Conservation (phyloP, 2,888 invertebrate genomes). For the Campoletis raptor region DNA sequence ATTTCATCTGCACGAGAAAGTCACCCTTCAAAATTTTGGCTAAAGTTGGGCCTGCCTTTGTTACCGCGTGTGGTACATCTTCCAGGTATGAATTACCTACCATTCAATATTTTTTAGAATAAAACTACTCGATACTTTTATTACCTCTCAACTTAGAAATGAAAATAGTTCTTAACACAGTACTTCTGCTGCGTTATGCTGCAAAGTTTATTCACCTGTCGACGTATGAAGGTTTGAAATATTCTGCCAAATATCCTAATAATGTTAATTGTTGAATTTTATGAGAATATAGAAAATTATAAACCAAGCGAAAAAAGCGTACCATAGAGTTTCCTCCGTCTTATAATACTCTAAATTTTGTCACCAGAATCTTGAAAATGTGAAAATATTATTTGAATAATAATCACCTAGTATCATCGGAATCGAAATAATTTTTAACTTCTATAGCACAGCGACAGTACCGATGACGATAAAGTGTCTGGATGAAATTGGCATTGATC, state of each 20-base stretch:
- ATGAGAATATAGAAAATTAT: neutral
- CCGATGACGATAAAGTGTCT: conserved; percentile 97
- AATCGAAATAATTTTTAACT: conserved; percentile 22
- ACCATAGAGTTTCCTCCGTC: neutral
- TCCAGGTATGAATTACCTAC: conserved; percentile 85
- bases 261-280: neutral
- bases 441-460: conserved; percentile 94
- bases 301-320: too few relatives aligned
- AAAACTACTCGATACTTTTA: too few relatives aligned
- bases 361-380: neutral
- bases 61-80: conserved; percentile 98
- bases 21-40: conserved; percentile 93
- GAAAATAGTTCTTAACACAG: too few relatives aligned
- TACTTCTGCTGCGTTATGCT: too few relatives aligned
- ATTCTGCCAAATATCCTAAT: neutral
- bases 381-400: too few relatives aligned
- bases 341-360: neutral
- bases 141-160: too few relatives aligned
- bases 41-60: conserved; percentile 95
- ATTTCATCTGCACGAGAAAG: conserved; percentile 92
- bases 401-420: neutral
- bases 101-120: neutral
- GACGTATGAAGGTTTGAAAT: too few relatives aligned
- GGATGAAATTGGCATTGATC: conserved; percentile 96
- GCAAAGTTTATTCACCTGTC: too few relatives aligned